Evolutionary conservation across 2,888 invertebrate genomes (phyloP), one percentile per base, ranked within the genome.

Genomic region (Drosophila ezoana): DNA sequence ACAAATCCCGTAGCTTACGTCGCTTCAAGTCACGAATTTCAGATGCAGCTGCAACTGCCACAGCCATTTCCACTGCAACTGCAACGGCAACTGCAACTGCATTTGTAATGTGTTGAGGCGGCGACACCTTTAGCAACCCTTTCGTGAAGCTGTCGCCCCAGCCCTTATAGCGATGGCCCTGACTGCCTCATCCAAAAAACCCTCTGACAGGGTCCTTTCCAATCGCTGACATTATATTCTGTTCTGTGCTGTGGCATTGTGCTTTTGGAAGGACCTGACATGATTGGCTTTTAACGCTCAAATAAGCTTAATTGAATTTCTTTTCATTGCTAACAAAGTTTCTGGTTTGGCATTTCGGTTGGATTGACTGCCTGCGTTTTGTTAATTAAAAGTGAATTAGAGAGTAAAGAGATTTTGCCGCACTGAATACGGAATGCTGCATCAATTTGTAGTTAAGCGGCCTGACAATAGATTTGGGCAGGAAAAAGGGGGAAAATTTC

Each of bases 241-340:
- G 49, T 64, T 69, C 52, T 59, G 54, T 72, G 35, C 64, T 72
- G 68, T 54, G 69, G 70, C 80, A 82, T 82, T 86, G 87, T 86
- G 67, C 79, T 79, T 85, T 84, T 76, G 66, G 73, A 53, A 64
- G 63, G 54, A 64, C 60, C 78, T 81, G 86, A 89, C 87, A 82
- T 81, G 87, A 92, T 92, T 92, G 91, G 92, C 92, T 92, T 91
- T 92, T 92, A 92, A 92, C 92, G 91, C 91, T 92, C 90, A 92
- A 92, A 92, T 92, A 91, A 91, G 92, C 92, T 91, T 92, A 91
- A 92, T 92, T 92, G 90, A 92, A 92, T 92, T 91, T 90, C 85
- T 89, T 87, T 82, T 81, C 84, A 86, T 80, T 80, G 81, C 82
- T 72, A 89, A 84, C 82, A 79, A 89, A 87, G 89, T 87, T 87